Percentiles rank a stretch among this genome's conserved stretches.
Conservation (phyloP, 2,113 vertebrate genomes). For the western clawed frog (Xenopus tropicalis) region DNA sequence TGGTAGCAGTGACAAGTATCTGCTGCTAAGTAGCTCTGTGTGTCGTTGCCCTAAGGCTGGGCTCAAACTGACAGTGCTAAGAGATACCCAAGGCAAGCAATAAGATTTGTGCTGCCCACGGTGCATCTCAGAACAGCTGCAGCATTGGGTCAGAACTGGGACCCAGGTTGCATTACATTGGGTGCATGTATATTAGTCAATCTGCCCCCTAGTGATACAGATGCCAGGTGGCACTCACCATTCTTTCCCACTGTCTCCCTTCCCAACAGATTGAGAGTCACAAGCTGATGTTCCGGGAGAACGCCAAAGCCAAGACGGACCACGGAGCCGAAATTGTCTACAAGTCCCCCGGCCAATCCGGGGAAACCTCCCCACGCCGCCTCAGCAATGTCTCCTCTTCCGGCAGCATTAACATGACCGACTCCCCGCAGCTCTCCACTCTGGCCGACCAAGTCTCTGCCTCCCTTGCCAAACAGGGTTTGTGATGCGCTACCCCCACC, state of each 20-base stretch:
- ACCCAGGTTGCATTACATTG: no score
- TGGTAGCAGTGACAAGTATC: no score
- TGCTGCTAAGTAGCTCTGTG: no score
- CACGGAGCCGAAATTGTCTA: conserved; percentile 94
- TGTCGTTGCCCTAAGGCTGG: no score
- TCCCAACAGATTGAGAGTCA: conserved; percentile 84
- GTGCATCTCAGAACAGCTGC: no score
- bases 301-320: conserved; percentile 95
- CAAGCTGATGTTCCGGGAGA: conserved; percentile 94
- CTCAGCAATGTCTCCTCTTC: conserved; percentile 96
- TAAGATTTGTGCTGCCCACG: no score
- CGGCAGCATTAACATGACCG: conserved; percentile 93
- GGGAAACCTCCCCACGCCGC: conserved; percentile 86
- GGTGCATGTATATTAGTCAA: no score
- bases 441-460: conserved; percentile 94
- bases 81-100: no score
- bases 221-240: no score
- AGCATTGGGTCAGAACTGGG: no score
- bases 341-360: conserved; percentile 75
- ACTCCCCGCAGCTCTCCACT: conserved; percentile 93
- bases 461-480: conserved; percentile 95
- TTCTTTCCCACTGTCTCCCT: rapidly evolving
- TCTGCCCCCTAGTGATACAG: no score
- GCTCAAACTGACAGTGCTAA: no score
- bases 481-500: conserved; percentile 73